Conservation (phyloP, 2,888 invertebrate genomes). For the Penaeus monodon region DNA sequence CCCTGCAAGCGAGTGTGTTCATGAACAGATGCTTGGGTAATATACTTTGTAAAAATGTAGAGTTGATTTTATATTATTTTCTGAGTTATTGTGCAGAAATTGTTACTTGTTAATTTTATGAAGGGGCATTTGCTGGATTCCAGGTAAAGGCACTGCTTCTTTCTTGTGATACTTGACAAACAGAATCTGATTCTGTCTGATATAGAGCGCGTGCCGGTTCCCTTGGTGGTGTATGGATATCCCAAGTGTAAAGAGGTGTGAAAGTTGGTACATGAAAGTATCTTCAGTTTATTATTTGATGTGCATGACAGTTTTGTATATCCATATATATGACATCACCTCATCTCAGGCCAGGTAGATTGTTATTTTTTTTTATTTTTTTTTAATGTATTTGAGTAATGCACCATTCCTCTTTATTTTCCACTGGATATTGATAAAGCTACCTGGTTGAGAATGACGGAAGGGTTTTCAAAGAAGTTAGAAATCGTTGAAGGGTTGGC, state of each 20-base stretch:
- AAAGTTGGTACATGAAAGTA: neutral
- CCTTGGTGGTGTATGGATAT: neutral
- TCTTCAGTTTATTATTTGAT: neutral
- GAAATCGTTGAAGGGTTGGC: too few species aligned
- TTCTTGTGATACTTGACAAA: constrained; percentile 35
- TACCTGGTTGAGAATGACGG: constrained; percentile 16
- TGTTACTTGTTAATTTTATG: constrained; percentile 10
- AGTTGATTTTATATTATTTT: constrained; percentile 48
- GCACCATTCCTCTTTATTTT: constrained; percentile 14
- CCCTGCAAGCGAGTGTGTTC: neutral
- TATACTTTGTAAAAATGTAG: constrained; percentile 45
- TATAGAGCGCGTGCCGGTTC: neutral
- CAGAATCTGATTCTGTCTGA: constrained; percentile 11
- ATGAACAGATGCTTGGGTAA: neutral
- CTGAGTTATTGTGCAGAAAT: constrained; percentile 11
- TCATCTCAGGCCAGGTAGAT: constrained; percentile 21
- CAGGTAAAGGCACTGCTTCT: constrained; percentile 35
- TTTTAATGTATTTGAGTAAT: neutral
- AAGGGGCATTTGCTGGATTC: constrained; percentile 33
- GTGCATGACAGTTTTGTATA: too few species aligned
- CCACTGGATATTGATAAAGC: neutral
- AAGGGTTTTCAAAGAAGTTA: neutral
- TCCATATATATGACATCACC: neutral
- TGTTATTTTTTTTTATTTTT: neutral
- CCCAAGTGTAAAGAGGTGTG: neutral